These are phyloP conservation scores for Dinomys branickii DNA, from an alignment of 2,113 vertebrate genomes.

Conservation along the genomic window DNA sequence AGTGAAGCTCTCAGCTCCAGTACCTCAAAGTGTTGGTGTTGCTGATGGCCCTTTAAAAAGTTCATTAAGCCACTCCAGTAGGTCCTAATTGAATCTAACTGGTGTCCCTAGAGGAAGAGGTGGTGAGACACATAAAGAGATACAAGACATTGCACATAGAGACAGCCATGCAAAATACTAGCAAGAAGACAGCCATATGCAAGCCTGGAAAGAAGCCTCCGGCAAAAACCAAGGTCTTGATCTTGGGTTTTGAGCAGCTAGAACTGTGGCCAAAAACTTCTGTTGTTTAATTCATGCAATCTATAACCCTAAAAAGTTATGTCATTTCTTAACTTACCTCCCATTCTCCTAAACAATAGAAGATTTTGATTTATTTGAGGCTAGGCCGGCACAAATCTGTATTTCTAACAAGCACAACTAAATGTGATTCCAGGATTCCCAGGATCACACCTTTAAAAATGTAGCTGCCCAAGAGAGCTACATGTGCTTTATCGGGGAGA, in stretches of 20 bases:
- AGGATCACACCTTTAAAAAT: not conserved
- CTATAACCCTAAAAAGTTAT: not conserved
- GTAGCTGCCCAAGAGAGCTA: not conserved
- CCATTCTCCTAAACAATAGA: not conserved
- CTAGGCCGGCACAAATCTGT: not conserved
- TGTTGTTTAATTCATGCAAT: not conserved
- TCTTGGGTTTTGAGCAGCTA: not conserved
- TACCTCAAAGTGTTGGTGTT: not conserved
- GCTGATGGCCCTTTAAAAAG: not conserved
- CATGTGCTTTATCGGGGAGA: not conserved
- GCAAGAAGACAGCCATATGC: not conserved
- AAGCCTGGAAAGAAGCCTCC: not conserved
- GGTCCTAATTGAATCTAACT: not conserved
- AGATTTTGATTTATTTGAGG: not conserved
- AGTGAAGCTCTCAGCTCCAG: not conserved
- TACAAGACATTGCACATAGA: fast-evolving
- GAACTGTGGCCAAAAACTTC: not conserved
- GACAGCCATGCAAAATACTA: fast-evolving
- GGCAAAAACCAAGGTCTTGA: not conserved
- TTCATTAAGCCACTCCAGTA: not conserved
- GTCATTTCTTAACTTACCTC: not conserved
- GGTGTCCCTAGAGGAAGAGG: not conserved
- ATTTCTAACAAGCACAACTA: not conserved
- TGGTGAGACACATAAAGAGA: not conserved
- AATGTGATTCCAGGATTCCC: not conserved